Evolutionary conservation across 2,113 vertebrate species (phyloP), one percentile per base, ranked within the genome.

Genomic region (Micronisus gabar): DNA sequence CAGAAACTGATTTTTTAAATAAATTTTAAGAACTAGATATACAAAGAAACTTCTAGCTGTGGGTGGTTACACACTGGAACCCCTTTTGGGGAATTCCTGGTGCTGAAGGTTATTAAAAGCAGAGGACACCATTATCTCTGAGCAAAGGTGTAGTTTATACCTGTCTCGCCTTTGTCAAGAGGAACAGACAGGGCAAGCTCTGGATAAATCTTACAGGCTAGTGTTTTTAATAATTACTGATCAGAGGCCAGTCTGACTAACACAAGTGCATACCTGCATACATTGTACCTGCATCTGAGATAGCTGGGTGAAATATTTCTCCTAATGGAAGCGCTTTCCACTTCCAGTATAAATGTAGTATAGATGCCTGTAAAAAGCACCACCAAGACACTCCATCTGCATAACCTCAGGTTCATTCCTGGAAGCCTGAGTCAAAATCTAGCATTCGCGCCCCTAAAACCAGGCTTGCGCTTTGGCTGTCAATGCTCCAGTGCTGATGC

Each of bases 391-490:
- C 21, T 40, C 20, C 10, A 32, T 15, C 23, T 76, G 58, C 30
- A 27, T 10, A 75, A 80, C 11, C 14, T 52, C 34, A 47, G 26
- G 15, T 6, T 21, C 3, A 4, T 30, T 86, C 63, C 48, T 81
- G 48, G 40, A 88, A 91, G 40, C 22, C 38, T n/a, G 17, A 68
- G 25, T 43, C 36, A 83, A 83, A 86, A 65, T 36, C n/a, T 26
- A 56, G 36, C 0, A 0, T 14, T 84, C 1, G 0, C 0, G 0
- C 6, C 23, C 7, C 70, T 56, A 67, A 82, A 74, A 47, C 15
- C 9, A 88, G 27, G 29, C 8, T 62, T 32, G 19, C 2, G 1
- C 30, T 78, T 53, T 15, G 6, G 15, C 17, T 38, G 30, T 4
- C 1, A 3, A 27, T 61, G 34, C 4, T 15, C 12, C 50, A 58